Conservation (phyloP, 2,888 invertebrate species). For the Hirtodrosophila confusa region DNA sequence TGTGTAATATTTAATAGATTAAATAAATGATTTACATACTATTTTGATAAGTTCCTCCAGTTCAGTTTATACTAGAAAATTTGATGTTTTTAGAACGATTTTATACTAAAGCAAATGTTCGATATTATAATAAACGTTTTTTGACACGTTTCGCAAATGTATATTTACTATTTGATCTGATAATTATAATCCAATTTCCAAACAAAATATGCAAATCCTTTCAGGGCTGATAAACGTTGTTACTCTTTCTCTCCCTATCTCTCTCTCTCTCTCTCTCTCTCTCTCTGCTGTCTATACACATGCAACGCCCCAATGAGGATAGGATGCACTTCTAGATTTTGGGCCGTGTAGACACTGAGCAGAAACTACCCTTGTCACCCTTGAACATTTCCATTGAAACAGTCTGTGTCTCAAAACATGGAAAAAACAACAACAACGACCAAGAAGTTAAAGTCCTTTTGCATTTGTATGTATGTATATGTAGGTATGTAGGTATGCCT, state of each 20-base stretch:
- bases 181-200: conserved; percentile 33
- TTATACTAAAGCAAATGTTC: too few species aligned
- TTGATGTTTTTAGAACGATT: too few species aligned
- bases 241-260: conserved; percentile 1
- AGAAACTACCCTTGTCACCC: conserved; percentile 78
- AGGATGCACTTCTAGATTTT: conserved; percentile 58
- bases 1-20: too few species aligned
- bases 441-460: conserved; percentile 80
- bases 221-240: conserved; percentile 19
- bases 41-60: too few species aligned
- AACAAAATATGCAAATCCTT: conserved; percentile 17
- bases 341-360: conserved; percentile 61
- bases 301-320: conserved; percentile 56
- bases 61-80: too few species aligned
- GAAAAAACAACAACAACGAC: conserved; percentile 23
- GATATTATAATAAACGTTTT: too few species aligned
- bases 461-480: conserved; percentile 39
- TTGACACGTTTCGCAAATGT: too few species aligned
- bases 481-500: neutral
- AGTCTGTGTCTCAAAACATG: conserved; percentile 58
- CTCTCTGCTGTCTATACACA: conserved; percentile 5
- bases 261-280: conserved; percentile 7
- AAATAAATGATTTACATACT: too few species aligned
- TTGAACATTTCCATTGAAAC: conserved; percentile 74
- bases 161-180: too few species aligned